Evolutionary conservation across 2,113 vertebrate genomes (phyloP), one percentile per base, ranked within the genome.

Genomic region (Tretioscincus oriximinensis): DNA sequence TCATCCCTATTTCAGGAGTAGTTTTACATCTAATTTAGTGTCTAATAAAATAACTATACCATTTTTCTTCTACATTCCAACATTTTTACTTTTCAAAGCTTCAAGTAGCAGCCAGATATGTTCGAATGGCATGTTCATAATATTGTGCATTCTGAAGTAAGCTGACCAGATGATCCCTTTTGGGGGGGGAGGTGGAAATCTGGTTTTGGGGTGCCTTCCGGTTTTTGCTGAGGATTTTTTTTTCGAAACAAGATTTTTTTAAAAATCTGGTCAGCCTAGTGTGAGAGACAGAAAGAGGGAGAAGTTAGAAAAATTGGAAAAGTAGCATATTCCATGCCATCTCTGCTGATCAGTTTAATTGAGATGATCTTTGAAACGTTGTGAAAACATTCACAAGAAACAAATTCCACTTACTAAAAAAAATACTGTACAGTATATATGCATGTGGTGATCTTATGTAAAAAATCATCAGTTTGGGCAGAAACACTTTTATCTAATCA

Each of bases 271-370:
- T n/a, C n/a, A n/a, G n/a, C n/a, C n/a, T n/a, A n/a, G n/a, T n/a
- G n/a, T 1, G 31, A 88, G 85, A 66, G 28, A 66, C 4, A 14
- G 28, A 66, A 16, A 66, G 28, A 63, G 8, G 8, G 78, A 84
- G 5, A 58, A 26, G 2, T 12, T 41, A 45, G 1, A n/a, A n/a
- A 3, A 5, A 1, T 20, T 4, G 8, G 9, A 64, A 64, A 0
- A 10, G 41, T 58, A 80, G 41, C 4, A 28, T 24, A 64, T 47
- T 31, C 9, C 77, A 47, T 9, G 81, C 12, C 0, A 1, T 7
- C 24, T 77, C 45, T 84, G 67, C 45, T 84, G 81, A 81, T 22
- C 73, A 73, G 35, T 41, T 5, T n/a, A n/a, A n/a, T n/a, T 41
- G 35, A 41, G 35, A 41, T 41, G 5, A 67, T 11, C 9, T 84